phyloP scores from a whole-genome alignment of 2,888 invertebrate species.

The Trichogramma dendrolimi region DNA sequence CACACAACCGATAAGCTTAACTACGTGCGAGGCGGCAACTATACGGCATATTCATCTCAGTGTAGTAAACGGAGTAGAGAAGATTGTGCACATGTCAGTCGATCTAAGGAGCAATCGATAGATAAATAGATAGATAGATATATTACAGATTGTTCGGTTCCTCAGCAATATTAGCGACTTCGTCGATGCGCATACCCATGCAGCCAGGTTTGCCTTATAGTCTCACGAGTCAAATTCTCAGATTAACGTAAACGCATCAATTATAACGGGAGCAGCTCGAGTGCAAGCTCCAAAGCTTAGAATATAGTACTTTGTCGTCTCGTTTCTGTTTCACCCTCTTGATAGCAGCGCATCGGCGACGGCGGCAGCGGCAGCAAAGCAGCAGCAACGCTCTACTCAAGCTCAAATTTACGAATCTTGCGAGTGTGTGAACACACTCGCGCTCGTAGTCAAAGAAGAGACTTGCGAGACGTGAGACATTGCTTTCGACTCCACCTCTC shows the following conservation, averaged over 20 bases:
- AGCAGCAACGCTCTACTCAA: no score
- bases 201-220: neutral
- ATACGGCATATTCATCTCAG: no score
- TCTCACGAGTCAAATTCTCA: constrained; percentile 17
- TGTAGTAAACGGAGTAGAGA: no score
- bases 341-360: neutral
- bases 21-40: no score
- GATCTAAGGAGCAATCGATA: no score
- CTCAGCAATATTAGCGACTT: constrained; percentile 12
- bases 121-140: neutral
- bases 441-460: constrained; percentile 13
- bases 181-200: neutral
- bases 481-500: constrained; percentile 27
- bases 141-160: constrained; percentile 20
- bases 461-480: constrained; percentile 27
- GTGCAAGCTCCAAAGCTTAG: constrained; percentile 17
- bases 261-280: constrained; percentile 24
- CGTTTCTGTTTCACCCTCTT: neutral
- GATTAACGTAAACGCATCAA: constrained; percentile 30
- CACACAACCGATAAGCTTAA: no score
- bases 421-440: neutral
- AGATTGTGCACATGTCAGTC: no score
- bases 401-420: no score
- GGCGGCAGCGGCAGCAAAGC: no score
- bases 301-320: constrained; percentile 18